Evolutionary conservation across 2,888 invertebrate genomes (phyloP), one percentile per base, ranked within the genome.

Genomic region (Nomada flava): DNA sequence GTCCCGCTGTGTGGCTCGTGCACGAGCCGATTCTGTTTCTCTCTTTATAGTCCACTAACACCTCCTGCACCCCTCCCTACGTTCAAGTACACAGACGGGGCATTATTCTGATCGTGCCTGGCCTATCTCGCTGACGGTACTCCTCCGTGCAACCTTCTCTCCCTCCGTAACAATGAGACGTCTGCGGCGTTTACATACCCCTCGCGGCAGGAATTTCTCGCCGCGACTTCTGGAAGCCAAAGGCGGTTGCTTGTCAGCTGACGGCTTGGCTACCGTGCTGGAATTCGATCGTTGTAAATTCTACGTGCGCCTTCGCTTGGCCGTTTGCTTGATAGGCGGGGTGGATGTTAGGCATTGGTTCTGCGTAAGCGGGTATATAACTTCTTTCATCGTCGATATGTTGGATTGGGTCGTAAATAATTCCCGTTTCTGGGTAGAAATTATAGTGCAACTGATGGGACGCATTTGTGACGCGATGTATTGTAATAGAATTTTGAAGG

Each of bases 1-100:
- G 81, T 75, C 78, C 82, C 80, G 82, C 80, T 82, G 86, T 84
- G 77, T 75, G 83, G 82, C 84, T 84, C 72, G 76, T 85, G 89
- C 89, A 88, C 86, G 83, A 85, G 80, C 83, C 73, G 73, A 79
- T 77, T 64, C 68, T 78, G 47, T 63, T 63, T 26, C 70, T 75
- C 73, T 74, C 83, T 83, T 83, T 83, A 83, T 71, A 74, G 78
- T 63, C 63, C 70, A 23, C 83, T 60, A 82, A 83, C 83, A 82
- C 83, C 83, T 83, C 77, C 47, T 20, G 18, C 44, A 20, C 44
- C 47, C 42, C 62, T n/a, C 62, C 20, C 70, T 52, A 79, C 81
- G 71, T 72, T 59, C 76, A 47, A 60, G 52, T 73, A 62, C 77
- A 82, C 73, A n/a, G 47, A 47, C 76, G 60, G 2, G 65, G 55